These are phyloP conservation scores for Cyclopterus lumpus DNA, from an alignment of 2,797 vertebrate species.

Conservation along the genomic window DNA sequence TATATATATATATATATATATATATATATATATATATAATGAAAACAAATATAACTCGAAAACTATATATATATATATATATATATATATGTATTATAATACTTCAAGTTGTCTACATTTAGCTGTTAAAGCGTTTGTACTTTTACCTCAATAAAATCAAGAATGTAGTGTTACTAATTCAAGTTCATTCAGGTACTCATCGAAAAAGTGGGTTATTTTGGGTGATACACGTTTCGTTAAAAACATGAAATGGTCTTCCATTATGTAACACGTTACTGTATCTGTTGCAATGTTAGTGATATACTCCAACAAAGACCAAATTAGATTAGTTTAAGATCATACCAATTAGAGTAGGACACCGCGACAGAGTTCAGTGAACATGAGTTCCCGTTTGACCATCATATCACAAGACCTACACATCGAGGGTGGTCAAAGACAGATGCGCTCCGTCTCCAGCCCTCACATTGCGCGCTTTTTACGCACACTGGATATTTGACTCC, in stretches of 20 bases:
- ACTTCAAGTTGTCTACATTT: no score
- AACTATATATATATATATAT: not conserved
- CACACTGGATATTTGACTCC: conserved; percentile 78
- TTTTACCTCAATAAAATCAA: not conserved
- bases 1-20: no score
- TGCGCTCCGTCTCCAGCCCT: conserved; percentile 54
- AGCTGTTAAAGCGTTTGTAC: no score
- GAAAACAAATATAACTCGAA: no score
- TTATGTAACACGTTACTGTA: not conserved
- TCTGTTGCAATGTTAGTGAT: not conserved
- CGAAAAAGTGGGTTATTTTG: not conserved
- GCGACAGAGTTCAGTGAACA: not conserved
- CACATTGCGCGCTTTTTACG: conserved; percentile 69
- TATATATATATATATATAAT: no score
- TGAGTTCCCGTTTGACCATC: conserved; percentile 1
- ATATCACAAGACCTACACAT: conserved; percentile 14
- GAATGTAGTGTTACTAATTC: not conserved
- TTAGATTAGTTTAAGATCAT: not conserved
- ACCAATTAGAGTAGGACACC: not conserved
- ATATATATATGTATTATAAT: no score
- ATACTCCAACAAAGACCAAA: not conserved
- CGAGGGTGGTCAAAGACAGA: conserved; percentile 43
- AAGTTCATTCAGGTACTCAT: not conserved
- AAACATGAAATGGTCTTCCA: not conserved
- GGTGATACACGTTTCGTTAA: not conserved